phyloP scores from a whole-genome alignment of 2,113 vertebrate species.

The Elanus axillaris region DNA sequence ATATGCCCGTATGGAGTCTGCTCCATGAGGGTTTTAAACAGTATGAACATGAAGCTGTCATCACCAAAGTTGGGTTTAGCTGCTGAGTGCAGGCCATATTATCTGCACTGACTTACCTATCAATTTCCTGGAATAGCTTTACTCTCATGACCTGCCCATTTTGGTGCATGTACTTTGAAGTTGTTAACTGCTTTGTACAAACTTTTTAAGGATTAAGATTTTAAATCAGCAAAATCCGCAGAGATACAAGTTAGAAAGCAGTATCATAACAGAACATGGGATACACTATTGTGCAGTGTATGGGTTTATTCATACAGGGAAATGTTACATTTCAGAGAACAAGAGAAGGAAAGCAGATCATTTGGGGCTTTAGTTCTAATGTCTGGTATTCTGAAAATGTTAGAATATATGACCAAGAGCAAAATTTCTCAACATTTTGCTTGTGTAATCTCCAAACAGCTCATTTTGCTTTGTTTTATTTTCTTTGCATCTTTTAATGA shows the following conservation, averaged over 20 bases:
- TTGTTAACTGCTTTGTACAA: background rate
- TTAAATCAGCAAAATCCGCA: background rate
- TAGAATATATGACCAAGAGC: background rate
- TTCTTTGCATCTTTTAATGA: background rate
- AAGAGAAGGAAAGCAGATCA: background rate
- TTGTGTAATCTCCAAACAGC: background rate
- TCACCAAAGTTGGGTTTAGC: background rate
- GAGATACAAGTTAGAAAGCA: background rate
- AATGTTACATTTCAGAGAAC: background rate
- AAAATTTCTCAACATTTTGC: background rate
- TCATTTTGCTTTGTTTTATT: background rate
- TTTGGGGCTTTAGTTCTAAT: background rate
- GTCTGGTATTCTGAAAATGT: background rate
- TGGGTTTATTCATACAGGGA: background rate
- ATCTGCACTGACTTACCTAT: background rate
- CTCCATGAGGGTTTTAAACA: background rate
- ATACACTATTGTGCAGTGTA: background rate
- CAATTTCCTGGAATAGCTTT: background rate
- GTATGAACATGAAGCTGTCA: background rate
- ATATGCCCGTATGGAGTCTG: rapidly evolving
- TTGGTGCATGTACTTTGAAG: background rate
- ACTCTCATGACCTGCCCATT: background rate
- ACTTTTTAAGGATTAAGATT: background rate
- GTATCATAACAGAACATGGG: background rate
- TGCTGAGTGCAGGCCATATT: rapidly evolving